phyloP scores from a whole-genome alignment of 2,113 vertebrate species.

The Pantherophis guttatus region DNA sequence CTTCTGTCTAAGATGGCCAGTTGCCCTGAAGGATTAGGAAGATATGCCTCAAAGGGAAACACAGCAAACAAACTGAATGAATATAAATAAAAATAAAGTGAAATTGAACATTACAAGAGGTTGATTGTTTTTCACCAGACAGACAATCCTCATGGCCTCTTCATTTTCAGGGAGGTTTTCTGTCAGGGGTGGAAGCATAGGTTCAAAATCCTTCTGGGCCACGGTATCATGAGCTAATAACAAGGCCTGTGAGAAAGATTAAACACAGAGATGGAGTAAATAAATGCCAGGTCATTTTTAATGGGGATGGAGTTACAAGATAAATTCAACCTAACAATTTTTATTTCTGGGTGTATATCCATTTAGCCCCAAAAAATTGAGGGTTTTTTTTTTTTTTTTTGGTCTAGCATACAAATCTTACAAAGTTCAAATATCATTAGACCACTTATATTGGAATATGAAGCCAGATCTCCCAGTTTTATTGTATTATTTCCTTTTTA shows the following conservation, averaged over 20 bases:
- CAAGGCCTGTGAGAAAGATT: slow-evolving; percentile 76
- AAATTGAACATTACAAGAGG: slow-evolving; percentile 80
- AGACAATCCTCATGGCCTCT: slow-evolving; percentile 90
- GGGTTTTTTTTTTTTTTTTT: not conserved
- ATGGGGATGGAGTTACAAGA: accelerated
- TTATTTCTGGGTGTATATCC: not conserved
- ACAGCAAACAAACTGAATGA: not conserved
- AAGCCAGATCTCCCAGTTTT: not conserved
- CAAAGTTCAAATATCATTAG: not conserved
- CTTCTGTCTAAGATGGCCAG: not conserved
- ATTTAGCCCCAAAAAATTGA: not conserved
- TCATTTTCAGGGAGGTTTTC: slow-evolving; percentile 86
- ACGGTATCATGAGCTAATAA: slow-evolving; percentile 89
- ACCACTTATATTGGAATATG: too few relatives aligned
- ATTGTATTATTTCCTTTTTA: not conserved
- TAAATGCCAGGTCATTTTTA: not conserved
- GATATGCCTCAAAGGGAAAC: not conserved
- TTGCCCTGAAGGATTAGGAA: not conserved
- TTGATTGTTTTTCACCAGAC: slow-evolving; percentile 96
- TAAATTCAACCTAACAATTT: not conserved
- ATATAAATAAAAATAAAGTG: not conserved
- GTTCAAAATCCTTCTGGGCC: slow-evolving; percentile 90
- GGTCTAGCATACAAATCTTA: not conserved
- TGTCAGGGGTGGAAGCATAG: slow-evolving; percentile 85
- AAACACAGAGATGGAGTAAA: not conserved